Percentiles rank a stretch among this genome's conserved stretches.
Evolutionary conservation across 2,888 invertebrate genomes (phyloP).

Genomic region (Pasiphila rectangulata): DNA sequence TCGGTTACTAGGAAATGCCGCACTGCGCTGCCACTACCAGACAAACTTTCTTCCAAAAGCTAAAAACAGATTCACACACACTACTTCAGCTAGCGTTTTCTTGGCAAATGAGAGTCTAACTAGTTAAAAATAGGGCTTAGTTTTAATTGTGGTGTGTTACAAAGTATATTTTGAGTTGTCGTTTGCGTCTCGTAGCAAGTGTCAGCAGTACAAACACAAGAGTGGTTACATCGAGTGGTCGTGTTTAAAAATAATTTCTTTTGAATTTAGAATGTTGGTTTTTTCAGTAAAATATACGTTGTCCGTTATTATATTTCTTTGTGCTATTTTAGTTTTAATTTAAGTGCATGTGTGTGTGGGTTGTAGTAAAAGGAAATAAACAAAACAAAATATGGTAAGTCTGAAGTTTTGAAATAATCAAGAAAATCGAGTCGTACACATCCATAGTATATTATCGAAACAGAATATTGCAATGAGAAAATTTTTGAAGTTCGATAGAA

Average conservation of each 20-base stretch:
- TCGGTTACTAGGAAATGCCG: slow-evolving; percentile 31
- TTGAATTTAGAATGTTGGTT: slow-evolving; percentile 6
- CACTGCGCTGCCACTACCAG: slow-evolving; percentile 39
- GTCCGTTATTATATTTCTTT: neutral
- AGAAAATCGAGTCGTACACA: too few relatives aligned
- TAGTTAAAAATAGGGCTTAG: slow-evolving; percentile 27
- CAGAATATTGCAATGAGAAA: neutral
- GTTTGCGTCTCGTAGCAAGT: slow-evolving; percentile 27
- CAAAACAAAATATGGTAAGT: too few relatives aligned
- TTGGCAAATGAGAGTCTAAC: slow-evolving; percentile 23
- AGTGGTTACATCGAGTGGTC: slow-evolving; percentile 31
- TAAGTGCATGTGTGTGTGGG: neutral
- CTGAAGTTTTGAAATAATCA: too few relatives aligned
- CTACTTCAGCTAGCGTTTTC: slow-evolving; percentile 1
- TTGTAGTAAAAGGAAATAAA: neutral
- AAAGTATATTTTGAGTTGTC: slow-evolving; percentile 9
- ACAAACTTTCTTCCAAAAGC: slow-evolving; percentile 32
- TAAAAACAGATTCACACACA: slow-evolving; percentile 7
- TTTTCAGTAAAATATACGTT: neutral
- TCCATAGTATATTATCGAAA: too few relatives aligned
- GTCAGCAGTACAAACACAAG: slow-evolving; percentile 18
- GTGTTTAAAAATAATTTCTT: slow-evolving; percentile 22
- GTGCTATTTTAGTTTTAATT: neutral
- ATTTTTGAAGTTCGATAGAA: neutral
- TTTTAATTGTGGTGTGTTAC: slow-evolving; percentile 22